These are phyloP conservation scores for Centrocercus urophasianus DNA, from an alignment of 2,113 vertebrate species.

Conservation along the genomic window DNA sequence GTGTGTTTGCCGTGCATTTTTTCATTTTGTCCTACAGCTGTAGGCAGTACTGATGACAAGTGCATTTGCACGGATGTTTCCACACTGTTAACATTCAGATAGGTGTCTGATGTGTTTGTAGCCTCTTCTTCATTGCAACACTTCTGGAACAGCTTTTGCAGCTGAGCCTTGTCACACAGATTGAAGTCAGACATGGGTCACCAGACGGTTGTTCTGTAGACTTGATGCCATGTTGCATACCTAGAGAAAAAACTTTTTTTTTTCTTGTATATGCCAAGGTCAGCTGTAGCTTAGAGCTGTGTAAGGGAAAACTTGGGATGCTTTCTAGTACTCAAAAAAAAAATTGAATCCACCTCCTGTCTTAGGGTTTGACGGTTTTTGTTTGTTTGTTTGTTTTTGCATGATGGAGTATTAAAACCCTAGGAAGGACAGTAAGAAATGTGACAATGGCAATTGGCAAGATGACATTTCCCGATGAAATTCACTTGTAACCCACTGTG, in stretches of 20 bases:
- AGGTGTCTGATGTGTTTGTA: background rate
- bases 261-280: background rate
- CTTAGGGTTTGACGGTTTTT: background rate
- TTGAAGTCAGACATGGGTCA: slow-evolving; percentile 40
- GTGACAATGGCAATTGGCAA: background rate
- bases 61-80: background rate
- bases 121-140: slow-evolving; percentile 4
- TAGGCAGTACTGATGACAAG: background rate
- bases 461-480: background rate
- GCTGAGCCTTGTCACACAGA: slow-evolving; percentile 35
- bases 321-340: background rate
- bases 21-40: background rate
- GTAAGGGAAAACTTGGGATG: background rate
- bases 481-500: background rate
- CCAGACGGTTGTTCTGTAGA: slow-evolving; percentile 2
- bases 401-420: background rate
- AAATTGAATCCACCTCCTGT: background rate
- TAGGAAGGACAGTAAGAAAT: background rate
- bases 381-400: background rate
- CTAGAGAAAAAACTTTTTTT: background rate
- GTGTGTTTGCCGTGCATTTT: background rate
- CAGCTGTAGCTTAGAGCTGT: background rate
- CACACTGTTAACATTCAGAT: background rate
- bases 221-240: background rate
- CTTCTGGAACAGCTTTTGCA: slow-evolving; percentile 56